Conservation (phyloP, 2,113 vertebrate genomes). For the Xenopus laevis region DNA sequence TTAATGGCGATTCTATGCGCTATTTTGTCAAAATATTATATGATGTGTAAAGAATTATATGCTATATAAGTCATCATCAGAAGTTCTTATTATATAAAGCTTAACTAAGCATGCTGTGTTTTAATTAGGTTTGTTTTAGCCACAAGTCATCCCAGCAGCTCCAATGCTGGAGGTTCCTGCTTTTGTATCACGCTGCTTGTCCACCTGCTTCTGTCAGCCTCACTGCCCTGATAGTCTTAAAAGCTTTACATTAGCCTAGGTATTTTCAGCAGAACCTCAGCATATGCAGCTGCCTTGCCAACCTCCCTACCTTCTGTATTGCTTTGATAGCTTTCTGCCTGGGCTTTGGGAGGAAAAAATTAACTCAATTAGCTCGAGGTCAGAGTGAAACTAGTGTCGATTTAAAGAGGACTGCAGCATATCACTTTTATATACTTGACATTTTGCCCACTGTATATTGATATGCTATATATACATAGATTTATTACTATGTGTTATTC, state of each 20-base stretch:
- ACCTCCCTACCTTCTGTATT: fast-evolving
- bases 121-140: slow-evolving; percentile 61
- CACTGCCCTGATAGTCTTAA: slow-evolving; percentile 44
- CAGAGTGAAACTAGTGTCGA: neutral
- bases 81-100: slow-evolving; percentile 48
- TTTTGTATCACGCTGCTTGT: slow-evolving; percentile 50
- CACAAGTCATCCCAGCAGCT: slow-evolving; percentile 54
- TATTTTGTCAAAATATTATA: too few species aligned
- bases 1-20: too few species aligned
- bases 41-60: slow-evolving; percentile 20
- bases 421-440: too few species aligned
- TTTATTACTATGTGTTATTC: too few species aligned
- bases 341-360: slow-evolving; percentile 1
- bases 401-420: too few species aligned
- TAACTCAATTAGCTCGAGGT: neutral
- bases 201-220: slow-evolving; percentile 60
- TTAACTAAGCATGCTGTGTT: slow-evolving; percentile 53
- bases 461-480: too few species aligned
- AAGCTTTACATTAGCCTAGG: slow-evolving; percentile 28
- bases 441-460: too few species aligned
- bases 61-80: slow-evolving; percentile 15
- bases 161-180: slow-evolving; percentile 42
- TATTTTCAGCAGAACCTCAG: neutral
- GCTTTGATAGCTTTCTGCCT: slow-evolving; percentile 2
- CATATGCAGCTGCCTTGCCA: slow-evolving; percentile 23